These are phyloP conservation scores for Geotrupes spiniger DNA, from an alignment of 2,888 invertebrate species.

Conservation along the genomic window DNA sequence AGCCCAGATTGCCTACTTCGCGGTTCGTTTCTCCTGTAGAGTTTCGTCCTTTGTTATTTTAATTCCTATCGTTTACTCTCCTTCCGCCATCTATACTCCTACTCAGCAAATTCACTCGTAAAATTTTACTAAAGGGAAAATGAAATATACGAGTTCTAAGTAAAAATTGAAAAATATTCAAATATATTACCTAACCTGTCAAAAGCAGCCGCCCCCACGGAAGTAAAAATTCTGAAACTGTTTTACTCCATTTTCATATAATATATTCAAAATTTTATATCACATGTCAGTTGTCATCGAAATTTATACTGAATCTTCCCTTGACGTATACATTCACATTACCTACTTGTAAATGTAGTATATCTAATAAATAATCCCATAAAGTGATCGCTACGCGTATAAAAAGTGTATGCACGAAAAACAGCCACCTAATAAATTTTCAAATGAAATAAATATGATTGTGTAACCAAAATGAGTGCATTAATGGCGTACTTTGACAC, in stretches of 20 bases:
- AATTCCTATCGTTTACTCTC: conserved; percentile 31
- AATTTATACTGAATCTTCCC: background rate
- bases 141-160: conserved; percentile 22
- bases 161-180: conserved; percentile 24
- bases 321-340: no score
- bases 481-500: no score
- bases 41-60: conserved; percentile 34
- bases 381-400: no score
- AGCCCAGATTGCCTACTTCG: conserved; percentile 41
- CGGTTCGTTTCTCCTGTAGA: conserved; percentile 39
- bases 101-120: conserved; percentile 19
- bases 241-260: conserved; percentile 3
- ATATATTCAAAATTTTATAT: background rate
- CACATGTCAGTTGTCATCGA: background rate
- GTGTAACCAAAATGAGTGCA: no score
- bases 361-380: no score
- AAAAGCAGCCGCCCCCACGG: conserved; percentile 2
- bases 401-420: no score
- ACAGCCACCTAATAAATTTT: no score
- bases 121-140: conserved; percentile 15
- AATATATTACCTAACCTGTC: conserved; percentile 20
- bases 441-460: no score
- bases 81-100: conserved; percentile 16
- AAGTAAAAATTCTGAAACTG: conserved; percentile 4
- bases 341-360: no score